Evolutionary conservation across 2,797 vertebrate species (phyloP).

Genomic region (Poeciliopsis infans): DNA sequence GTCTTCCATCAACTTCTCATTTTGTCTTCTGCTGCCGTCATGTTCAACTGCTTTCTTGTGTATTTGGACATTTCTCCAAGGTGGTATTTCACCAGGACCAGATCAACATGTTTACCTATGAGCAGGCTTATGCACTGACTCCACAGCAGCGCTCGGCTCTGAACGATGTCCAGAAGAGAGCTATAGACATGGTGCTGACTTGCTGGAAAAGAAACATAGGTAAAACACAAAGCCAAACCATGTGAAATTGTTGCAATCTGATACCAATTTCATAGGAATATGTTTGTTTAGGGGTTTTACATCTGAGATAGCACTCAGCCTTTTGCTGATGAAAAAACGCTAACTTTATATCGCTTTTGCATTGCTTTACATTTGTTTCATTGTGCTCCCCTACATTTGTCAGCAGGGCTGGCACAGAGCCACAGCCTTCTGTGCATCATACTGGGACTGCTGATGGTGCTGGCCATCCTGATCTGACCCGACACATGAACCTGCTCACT

Average conservation of each 20-base stretch:
- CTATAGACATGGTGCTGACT: constrained; percentile 80
- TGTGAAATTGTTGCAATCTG: not conserved
- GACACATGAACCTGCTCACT: constrained; percentile 56
- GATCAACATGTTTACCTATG: constrained; percentile 82
- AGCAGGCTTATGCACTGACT: constrained; percentile 82
- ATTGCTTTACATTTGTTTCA: constrained; percentile 35
- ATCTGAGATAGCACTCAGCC: not conserved
- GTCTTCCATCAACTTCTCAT: not conserved
- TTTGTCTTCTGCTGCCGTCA: not conserved
- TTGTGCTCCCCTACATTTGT: constrained; percentile 67
- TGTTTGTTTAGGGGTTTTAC: not conserved
- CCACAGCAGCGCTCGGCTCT: constrained; percentile 63
- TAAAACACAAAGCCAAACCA: constrained; percentile 40
- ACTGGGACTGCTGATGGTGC: constrained; percentile 75
- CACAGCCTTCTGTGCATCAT: constrained; percentile 66
- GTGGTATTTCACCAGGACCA: constrained; percentile 77
- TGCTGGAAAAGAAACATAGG: constrained; percentile 80
- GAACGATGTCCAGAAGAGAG: constrained; percentile 73
- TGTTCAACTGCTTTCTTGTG: not conserved
- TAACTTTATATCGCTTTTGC: constrained; percentile 18
- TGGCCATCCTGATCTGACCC: constrained; percentile 48
- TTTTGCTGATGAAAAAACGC: not conserved
- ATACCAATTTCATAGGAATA: not conserved
- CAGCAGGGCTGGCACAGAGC: constrained; percentile 60
- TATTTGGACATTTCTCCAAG: constrained; percentile 51